Evolutionary conservation across 35 echinoderm and acorn worm species (phyloP).

Genomic region (Apostichopus parvimensis): DNA sequence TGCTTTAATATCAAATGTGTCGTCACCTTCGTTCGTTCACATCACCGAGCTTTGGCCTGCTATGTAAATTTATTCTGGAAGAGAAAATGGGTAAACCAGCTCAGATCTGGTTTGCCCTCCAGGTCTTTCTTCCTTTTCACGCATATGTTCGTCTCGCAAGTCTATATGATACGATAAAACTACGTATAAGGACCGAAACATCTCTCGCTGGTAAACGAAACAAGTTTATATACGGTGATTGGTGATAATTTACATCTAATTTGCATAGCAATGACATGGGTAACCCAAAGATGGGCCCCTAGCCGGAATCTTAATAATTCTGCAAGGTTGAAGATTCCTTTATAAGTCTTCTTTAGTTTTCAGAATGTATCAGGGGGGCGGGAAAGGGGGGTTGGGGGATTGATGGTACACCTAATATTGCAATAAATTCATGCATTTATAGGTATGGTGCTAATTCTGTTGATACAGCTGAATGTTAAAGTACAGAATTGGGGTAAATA

Average conservation of each 20-base stretch:
- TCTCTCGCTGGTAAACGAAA: not conserved
- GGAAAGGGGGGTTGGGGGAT: not conserved
- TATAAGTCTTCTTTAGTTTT: not conserved
- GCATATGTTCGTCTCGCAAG: too few species aligned
- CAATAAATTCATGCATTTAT: not conserved
- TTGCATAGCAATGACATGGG: not conserved
- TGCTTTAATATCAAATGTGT: too few species aligned
- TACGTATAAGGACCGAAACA: not conserved
- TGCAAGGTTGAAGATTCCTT: not conserved
- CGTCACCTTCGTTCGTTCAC: too few species aligned
- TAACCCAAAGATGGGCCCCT: not conserved
- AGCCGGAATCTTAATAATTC: not conserved
- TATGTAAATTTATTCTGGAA: not conserved
- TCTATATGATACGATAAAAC: not conserved
- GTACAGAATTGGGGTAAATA: not conserved
- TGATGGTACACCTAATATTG: not conserved
- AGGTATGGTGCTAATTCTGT: not conserved
- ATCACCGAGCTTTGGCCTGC: not conserved
- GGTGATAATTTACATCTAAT: not conserved
- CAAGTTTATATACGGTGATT: not conserved
- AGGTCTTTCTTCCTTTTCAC: not conserved
- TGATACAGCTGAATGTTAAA: not conserved
- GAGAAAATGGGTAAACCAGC: not conserved
- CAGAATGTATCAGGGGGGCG: not conserved
- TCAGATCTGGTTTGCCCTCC: not conserved